Conservation (phyloP, 2,888 invertebrate species). For the Drosophila austrosaltans region DNA sequence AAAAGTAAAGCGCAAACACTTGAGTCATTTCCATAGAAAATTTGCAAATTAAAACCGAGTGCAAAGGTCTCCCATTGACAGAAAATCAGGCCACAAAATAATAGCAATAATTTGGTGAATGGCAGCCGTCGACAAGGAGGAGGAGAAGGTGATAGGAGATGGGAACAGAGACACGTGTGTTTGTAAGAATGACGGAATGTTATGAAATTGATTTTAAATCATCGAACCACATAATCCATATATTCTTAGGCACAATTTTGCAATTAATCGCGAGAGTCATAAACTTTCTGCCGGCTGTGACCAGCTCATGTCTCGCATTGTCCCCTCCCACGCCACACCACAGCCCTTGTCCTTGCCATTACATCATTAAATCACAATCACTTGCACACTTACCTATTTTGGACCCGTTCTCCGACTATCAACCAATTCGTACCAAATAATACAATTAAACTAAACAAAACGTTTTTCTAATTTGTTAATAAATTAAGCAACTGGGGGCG, state of each 20-base stretch:
- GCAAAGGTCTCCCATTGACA: conserved; percentile 1
- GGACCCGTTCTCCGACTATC: neutral
- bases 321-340: neutral
- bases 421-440: conserved; percentile 5
- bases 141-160: neutral
- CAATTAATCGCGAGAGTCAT: neutral
- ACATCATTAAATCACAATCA: neutral
- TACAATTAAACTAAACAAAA: conserved; percentile 17
- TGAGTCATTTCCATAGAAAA: conserved; percentile 7
- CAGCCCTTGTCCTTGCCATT: neutral
- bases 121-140: neutral
- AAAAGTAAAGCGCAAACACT: conserved; percentile 4
- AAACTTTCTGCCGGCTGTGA: neutral
- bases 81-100: conserved; percentile 3
- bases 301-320: neutral
- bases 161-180: neutral
- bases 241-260: neutral
- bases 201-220: conserved; percentile 8
- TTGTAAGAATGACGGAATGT: neutral
- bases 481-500: conserved; percentile 8
- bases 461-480: conserved; percentile 17
- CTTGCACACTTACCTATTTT: conserved; percentile 5
- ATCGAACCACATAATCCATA: neutral
- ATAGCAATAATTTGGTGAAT: neutral
- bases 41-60: conserved; percentile 1